These are phyloP conservation scores for Meiosimyza decipiens DNA, from an alignment of 2,888 invertebrate species.

Conservation along the genomic window DNA sequence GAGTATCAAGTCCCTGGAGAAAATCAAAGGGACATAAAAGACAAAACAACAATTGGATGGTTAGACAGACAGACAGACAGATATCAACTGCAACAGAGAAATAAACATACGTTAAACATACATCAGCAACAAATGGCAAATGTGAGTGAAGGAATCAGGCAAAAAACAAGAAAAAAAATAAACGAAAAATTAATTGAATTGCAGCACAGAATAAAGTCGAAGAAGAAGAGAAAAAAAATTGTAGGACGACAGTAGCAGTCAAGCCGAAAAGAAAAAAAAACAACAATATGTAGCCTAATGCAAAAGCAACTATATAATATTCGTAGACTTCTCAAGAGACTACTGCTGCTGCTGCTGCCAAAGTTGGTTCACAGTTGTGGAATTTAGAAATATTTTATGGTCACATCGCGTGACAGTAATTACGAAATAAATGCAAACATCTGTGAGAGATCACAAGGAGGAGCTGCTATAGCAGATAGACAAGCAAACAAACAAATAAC, in stretches of 20 bases:
- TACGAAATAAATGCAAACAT: conserved; percentile 64
- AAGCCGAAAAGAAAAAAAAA: too few species aligned
- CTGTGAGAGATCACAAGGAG: conserved; percentile 58
- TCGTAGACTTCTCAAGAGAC: too few species aligned
- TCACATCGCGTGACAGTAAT: conserved; percentile 66
- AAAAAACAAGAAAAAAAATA: conserved; percentile 11
- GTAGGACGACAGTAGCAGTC: too few species aligned
- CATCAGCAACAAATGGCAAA: conserved; percentile 4
- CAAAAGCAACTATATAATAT: too few species aligned
- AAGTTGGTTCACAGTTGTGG: conserved; percentile 14
- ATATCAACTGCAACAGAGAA: not conserved
- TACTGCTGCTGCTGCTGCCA: not conserved
- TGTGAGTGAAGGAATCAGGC: not conserved
- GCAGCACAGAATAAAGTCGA: not conserved
- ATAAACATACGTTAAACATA: conserved; percentile 24
- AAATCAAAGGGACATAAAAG: conserved; percentile 16
- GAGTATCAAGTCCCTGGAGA: conserved; percentile 3
- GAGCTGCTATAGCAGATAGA: conserved; percentile 31
- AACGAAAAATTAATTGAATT: conserved; percentile 30
- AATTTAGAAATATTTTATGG: conserved; percentile 51
- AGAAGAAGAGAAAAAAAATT: not conserved
- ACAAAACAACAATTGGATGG: not conserved
- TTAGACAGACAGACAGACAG: not conserved
- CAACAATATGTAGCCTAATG: too few species aligned
- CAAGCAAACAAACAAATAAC: conserved; percentile 2